These are phyloP conservation scores for Gadus chalcogrammus DNA, from an alignment of 2,113 vertebrate genomes.

Conservation along the genomic window DNA sequence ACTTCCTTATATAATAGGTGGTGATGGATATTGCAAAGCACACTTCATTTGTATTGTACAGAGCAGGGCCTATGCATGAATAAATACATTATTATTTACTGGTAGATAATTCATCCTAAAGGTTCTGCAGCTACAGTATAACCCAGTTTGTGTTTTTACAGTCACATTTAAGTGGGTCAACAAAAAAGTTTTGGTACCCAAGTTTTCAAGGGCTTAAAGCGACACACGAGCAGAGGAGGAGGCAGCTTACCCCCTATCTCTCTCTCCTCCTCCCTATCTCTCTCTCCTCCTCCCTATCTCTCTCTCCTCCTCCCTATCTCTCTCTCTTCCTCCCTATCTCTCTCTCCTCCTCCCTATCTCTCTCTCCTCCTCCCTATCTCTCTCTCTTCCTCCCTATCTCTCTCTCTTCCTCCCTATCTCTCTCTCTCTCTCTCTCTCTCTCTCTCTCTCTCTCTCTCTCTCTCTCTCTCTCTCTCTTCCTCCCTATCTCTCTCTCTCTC, in stretches of 20 bases:
- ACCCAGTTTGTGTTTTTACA: constrained; percentile 54
- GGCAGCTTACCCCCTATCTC: constrained; percentile 66
- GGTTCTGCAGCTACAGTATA: constrained; percentile 41
- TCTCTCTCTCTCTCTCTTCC: no score
- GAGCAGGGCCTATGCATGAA: neutral
- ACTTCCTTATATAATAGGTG: neutral
- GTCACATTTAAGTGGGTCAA: constrained; percentile 67
- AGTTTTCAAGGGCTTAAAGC: constrained; percentile 68
- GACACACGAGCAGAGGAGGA: constrained; percentile 59
- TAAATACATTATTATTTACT: constrained; percentile 35
- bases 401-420: no score
- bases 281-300: constrained; percentile 24
- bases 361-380: neutral
- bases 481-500: no score
- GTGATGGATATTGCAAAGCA: no score
- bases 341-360: constrained; percentile 19
- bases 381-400: constrained; percentile 38
- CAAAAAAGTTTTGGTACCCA: constrained; percentile 56
- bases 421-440: no score
- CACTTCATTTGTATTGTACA: no score
- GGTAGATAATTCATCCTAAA: constrained; percentile 9
- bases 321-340: constrained; percentile 39
- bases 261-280: constrained; percentile 53
- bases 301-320: constrained; percentile 38
- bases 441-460: no score